Conservation (phyloP, 1,140 invertebrate species). For the Steinernema feltiae region DNA sequence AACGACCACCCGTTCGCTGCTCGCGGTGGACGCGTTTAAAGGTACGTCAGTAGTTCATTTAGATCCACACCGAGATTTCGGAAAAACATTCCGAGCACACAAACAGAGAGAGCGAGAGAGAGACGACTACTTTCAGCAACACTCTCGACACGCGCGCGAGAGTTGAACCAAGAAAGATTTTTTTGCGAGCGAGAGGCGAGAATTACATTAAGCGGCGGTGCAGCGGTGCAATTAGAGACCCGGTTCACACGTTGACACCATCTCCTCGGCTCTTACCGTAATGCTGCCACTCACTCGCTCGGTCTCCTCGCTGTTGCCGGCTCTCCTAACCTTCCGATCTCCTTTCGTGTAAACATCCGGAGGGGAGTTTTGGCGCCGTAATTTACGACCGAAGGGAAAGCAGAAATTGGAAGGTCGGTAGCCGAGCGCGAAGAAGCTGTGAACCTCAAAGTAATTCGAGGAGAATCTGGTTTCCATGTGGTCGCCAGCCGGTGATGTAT, state of each 20-base stretch:
- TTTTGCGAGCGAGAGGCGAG: no score
- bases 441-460: not conserved
- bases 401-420: no score
- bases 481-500: not conserved
- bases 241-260: no score
- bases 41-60: not conserved
- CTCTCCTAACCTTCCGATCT: no score
- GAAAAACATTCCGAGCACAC: not conserved
- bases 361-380: no score
- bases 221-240: no score
- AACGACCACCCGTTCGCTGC: not conserved
- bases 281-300: no score
- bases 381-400: no score
- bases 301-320: no score
- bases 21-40: not conserved
- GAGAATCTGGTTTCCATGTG: not conserved
- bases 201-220: not conserved
- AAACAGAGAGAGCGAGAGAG: no score
- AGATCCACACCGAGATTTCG: not conserved
- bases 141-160: not conserved
- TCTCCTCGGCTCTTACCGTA: no score
- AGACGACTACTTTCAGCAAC: not conserved
- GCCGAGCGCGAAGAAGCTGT: not conserved
- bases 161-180: not conserved
- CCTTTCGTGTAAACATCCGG: no score